Conservation (phyloP, 2,797 vertebrate species). For the Hylomyscus alleni region DNA sequence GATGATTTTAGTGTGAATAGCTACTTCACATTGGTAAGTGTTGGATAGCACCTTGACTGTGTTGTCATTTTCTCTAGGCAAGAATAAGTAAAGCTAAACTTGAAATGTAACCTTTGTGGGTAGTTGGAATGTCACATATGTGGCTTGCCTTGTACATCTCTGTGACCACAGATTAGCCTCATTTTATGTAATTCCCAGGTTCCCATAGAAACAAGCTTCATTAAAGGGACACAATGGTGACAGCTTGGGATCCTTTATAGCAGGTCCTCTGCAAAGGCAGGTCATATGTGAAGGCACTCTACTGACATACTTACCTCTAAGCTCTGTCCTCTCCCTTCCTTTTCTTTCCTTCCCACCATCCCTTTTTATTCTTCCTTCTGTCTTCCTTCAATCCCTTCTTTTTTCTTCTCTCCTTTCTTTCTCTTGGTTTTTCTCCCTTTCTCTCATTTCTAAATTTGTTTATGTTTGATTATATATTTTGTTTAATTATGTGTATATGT, state of each 20-base stretch:
- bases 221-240: neutral
- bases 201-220: neutral
- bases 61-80: neutral
- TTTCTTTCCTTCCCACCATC: neutral
- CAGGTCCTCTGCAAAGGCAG: neutral
- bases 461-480: neutral
- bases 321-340: neutral
- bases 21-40: slow-evolving; percentile 63
- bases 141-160: neutral
- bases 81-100: neutral
- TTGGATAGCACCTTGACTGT: neutral
- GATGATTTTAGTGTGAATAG: neutral
- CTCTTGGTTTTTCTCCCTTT: neutral
- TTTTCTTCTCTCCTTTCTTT: neutral
- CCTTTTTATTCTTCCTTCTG: too few species aligned
- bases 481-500: neutral
- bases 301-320: neutral
- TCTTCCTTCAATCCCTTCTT: neutral
- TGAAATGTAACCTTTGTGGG: neutral
- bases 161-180: neutral
- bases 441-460: neutral
- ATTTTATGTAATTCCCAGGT: neutral
- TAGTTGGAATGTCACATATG: neutral
- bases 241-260: neutral
- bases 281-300: neutral